Evolutionary conservation across 2,113 vertebrate genomes (phyloP).

Genomic region (Cyprinodon brontotheroides): DNA sequence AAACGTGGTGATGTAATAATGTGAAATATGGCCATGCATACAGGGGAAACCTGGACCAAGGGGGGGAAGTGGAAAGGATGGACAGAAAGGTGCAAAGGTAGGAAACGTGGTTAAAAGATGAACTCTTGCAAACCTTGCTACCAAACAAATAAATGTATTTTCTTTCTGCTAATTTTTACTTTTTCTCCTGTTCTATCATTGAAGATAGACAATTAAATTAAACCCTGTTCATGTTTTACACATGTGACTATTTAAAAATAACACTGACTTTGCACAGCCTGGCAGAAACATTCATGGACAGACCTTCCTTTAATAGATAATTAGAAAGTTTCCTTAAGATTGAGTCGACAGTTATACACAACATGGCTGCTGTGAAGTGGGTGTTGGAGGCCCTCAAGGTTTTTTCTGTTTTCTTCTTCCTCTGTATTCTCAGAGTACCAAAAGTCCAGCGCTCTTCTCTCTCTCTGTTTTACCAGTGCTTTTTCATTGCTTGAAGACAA

Average conservation of each 20-base stretch:
- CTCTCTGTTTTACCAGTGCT: neutral
- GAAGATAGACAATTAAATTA: neutral
- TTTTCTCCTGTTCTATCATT: neutral
- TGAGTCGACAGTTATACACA: neutral
- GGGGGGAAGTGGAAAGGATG: slow-evolving; percentile 79
- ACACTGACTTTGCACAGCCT: neutral
- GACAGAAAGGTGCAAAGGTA: slow-evolving; percentile 78
- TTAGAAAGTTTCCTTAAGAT: neutral
- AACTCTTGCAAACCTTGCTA: neutral
- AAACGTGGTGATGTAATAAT: neutral
- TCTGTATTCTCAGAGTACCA: neutral
- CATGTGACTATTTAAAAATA: neutral
- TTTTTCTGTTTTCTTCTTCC: neutral
- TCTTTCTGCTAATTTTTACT: neutral
- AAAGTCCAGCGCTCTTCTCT: neutral
- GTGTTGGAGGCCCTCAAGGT: neutral
- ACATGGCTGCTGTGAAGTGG: neutral
- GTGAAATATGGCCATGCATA: slow-evolving; percentile 11
- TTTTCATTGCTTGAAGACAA: neutral
- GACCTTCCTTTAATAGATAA: neutral
- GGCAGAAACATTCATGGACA: neutral
- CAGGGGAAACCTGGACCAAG: slow-evolving; percentile 79
- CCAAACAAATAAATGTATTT: neutral
- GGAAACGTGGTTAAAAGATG: neutral
- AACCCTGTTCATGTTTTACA: neutral